Evolutionary conservation across 2,113 vertebrate genomes (phyloP).

Genomic region (Bubo bubo): DNA sequence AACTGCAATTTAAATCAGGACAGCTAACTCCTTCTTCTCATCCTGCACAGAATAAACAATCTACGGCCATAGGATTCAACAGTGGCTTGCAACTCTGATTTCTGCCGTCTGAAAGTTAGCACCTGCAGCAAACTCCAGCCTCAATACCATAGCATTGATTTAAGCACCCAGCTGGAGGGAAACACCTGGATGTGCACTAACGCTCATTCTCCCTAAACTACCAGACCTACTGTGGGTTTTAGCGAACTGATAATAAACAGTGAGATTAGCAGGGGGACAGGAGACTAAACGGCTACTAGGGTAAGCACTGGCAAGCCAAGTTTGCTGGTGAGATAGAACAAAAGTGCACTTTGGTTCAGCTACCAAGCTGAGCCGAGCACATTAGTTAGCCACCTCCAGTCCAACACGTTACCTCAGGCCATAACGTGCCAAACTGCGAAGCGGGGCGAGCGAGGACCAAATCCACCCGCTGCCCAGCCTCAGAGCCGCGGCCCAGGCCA

Average conservation of each 20-base stretch:
- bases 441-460: too few relatives aligned
- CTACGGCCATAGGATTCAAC: not conserved
- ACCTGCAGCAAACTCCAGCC: constrained; percentile 1
- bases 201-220: not conserved
- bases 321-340: accelerated
- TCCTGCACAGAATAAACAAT: not conserved
- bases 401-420: not conserved
- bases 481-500: not conserved
- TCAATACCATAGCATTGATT: not conserved
- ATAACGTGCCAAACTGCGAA: accelerated
- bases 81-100: not conserved
- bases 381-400: not conserved
- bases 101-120: not conserved
- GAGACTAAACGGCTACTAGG: not conserved
- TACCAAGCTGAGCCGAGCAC: too few relatives aligned
- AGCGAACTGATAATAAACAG: not conserved
- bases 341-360: accelerated
- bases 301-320: not conserved
- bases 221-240: not conserved
- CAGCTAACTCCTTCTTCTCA: not conserved
- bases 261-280: not conserved
- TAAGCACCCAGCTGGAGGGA: constrained; percentile 25
- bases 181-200: constrained; percentile 30
- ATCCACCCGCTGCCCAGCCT: not conserved
- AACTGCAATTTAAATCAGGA: constrained; percentile 26